Percentiles rank a stretch among this genome's conserved stretches.
Conservation (phyloP, 2,113 vertebrate species). For the Phalacrocorax aristotelis region DNA sequence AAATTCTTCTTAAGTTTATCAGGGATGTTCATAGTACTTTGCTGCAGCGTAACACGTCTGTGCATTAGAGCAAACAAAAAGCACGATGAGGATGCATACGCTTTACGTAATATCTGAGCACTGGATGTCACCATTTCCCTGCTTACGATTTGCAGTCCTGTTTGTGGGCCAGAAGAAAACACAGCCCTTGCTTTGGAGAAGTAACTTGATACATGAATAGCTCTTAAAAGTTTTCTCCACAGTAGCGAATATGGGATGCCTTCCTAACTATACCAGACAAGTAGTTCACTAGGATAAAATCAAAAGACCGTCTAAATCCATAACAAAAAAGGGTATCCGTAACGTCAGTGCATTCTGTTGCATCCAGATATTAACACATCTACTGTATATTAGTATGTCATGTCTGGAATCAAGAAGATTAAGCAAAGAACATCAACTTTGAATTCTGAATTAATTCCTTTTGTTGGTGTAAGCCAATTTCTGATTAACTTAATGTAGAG, state of each 20-base stretch:
- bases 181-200: neutral
- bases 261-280: neutral
- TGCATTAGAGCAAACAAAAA: neutral
- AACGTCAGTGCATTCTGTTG: neutral
- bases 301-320: fast-evolving
- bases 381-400: neutral
- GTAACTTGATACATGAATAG: neutral
- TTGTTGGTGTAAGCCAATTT: neutral
- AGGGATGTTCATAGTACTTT: neutral
- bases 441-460: neutral
- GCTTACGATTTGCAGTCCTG: neutral
- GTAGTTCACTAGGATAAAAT: neutral
- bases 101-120: neutral
- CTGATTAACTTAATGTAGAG: neutral
- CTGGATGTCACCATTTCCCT: conserved; percentile 36
- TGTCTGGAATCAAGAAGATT: neutral
- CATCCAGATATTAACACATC: neutral
- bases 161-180: neutral
- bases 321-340: neutral
- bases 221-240: neutral
- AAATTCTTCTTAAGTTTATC: neutral
- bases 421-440: neutral
- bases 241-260: too few species aligned
- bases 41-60: neutral
- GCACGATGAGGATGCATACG: fast-evolving